These are phyloP conservation scores for Schizopygopsis pylzovi DNA, from an alignment of 2,797 vertebrate genomes.

Conservation along the genomic window DNA sequence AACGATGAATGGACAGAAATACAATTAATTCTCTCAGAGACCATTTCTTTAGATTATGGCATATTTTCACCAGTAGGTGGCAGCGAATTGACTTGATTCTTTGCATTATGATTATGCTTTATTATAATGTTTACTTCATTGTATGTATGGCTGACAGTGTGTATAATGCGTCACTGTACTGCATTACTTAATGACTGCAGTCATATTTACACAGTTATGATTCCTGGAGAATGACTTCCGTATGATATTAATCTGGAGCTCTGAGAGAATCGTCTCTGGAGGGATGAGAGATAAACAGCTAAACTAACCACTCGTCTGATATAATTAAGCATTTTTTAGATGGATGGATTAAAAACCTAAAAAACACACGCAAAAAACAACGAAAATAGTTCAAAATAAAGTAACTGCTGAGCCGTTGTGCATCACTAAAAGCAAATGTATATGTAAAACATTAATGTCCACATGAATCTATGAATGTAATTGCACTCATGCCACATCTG, in stretches of 20 bases:
- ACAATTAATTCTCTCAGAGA: neutral
- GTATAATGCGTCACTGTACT: too few species aligned
- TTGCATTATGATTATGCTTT: neutral
- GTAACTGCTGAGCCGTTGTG: too few species aligned
- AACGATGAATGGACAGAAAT: neutral
- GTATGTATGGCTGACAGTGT: neutral
- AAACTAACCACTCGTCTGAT: slow-evolving; percentile 54
- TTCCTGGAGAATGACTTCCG: neutral
- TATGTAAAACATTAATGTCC: too few species aligned
- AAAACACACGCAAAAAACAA: neutral
- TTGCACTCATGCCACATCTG: too few species aligned
- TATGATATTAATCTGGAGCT: slow-evolving; percentile 13
- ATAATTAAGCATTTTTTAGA: too few species aligned
- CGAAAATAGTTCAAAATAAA: too few species aligned
- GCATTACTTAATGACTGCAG: too few species aligned
- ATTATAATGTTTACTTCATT: neutral
- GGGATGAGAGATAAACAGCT: slow-evolving; percentile 33
- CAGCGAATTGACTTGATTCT: neutral
- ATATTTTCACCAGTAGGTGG: neutral
- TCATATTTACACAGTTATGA: too few species aligned
- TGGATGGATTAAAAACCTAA: slow-evolving; percentile 18
- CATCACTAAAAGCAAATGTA: too few species aligned
- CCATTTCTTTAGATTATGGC: neutral
- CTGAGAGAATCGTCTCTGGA: slow-evolving; percentile 22
- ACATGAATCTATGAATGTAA: too few species aligned